phyloP scores from a whole-genome alignment of 2,888 invertebrate genomes.

The Epinotia bilunana region DNA sequence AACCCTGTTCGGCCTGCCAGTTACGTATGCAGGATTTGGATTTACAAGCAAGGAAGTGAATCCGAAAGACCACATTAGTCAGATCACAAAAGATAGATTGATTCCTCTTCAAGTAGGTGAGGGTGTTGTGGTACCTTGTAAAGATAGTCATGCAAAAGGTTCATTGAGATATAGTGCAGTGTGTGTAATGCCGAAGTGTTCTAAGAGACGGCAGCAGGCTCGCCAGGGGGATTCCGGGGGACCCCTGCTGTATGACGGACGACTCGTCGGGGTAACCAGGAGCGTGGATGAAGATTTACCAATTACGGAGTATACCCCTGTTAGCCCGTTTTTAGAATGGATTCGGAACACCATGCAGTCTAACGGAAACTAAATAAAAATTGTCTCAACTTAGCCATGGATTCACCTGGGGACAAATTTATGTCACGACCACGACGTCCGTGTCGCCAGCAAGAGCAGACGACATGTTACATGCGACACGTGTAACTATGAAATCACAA shows the following conservation, averaged over 20 bases:
- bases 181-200: conserved; percentile 10
- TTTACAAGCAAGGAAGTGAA: background rate
- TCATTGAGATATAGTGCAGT: background rate
- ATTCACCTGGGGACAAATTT: too few relatives aligned
- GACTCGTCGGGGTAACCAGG: background rate
- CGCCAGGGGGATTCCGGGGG: conserved; percentile 15
- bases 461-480: too few relatives aligned
- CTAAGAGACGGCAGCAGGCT: background rate
- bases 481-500: too few relatives aligned
- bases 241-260: background rate
- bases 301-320: background rate
- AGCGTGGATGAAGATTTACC: background rate
- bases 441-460: too few relatives aligned
- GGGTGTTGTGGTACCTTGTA: background rate
- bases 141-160: too few relatives aligned
- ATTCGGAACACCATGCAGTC: background rate
- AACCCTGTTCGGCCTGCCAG: background rate
- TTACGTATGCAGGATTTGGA: conserved; percentile 20
- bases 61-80: background rate
- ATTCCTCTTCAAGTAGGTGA: background rate
- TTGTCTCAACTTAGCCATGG: too few relatives aligned
- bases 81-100: background rate
- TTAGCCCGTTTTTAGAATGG: background rate
- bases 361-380: too few relatives aligned
- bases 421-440: too few relatives aligned